Evolutionary conservation across 2,797 vertebrate genomes (phyloP), one percentile per base, ranked within the genome.

Genomic region (Cyclopterus lumpus): DNA sequence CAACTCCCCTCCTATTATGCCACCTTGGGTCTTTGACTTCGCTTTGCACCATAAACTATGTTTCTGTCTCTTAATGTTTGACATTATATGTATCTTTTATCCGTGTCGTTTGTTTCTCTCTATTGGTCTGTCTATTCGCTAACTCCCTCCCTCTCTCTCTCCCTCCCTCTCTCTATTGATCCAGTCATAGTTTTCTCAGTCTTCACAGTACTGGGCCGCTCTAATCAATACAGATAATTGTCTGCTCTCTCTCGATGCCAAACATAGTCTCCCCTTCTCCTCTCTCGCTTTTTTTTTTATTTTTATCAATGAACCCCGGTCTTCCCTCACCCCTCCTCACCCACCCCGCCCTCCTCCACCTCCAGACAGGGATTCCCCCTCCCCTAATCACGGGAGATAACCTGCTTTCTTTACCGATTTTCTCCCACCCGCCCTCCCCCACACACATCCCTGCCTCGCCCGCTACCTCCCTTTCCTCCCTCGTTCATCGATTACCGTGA

Each of bases 141-240:
- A 69, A 79, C 83, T 84, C 82, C 20, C 76, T 68, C 53, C 2
- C 55, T 58, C 65, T 34, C 68, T 28, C 78, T 26, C 67, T 44
- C 72, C 20, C 71, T 55, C 85, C 81, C 91, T 85, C 91, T 90
- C 88, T 92, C 80, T 95, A 95, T 95, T 94, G 95, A 95, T 95
- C 94, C 90, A 93, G 92, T 95, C 93, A 95, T 95, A 95, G 94
- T 94, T 94, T 94, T 94, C 92, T 95, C 94, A 94, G 94, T 94
- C 94, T 95, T 95, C 93, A 94, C 93, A 93, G 93, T 92, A 91
- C 94, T 91, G 91, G 90, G 89, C 92, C 81, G 88, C 93, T 94
- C 94, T 95, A 95, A 95, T 95, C 94, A 95, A 95, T 95, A 95
- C 94, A 95, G 93, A 95, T 95, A 95, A 95, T 95, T 95, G 94